A percentile compares a stretch with the other conserved stretches of the same genome.
Evolutionary conservation across 2,113 vertebrate genomes (phyloP).

Genomic region (Chelonoidis abingdonii): DNA sequence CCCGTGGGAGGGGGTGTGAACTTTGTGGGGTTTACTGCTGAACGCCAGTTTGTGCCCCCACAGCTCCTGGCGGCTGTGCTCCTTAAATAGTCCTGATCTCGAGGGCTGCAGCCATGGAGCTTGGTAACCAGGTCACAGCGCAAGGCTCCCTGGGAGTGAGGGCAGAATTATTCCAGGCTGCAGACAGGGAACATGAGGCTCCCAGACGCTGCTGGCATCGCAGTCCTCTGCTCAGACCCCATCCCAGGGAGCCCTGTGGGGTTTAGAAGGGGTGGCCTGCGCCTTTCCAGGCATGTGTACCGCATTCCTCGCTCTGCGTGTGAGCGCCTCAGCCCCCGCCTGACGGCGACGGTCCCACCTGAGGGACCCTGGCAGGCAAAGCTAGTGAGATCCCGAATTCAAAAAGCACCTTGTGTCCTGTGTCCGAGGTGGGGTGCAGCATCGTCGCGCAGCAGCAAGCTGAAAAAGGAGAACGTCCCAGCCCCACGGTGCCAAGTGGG

Average conservation of each 20-base stretch:
- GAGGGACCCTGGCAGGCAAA: neutral
- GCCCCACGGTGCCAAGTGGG: neutral
- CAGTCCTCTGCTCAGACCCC: neutral
- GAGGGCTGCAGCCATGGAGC: neutral
- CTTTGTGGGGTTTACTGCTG: neutral
- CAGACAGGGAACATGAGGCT: neutral
- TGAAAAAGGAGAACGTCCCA: neutral
- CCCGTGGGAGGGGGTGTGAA: neutral
- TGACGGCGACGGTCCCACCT: accelerated
- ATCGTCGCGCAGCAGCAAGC: neutral
- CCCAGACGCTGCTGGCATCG: neutral
- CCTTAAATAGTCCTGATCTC: neutral
- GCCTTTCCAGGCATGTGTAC: too few relatives aligned
- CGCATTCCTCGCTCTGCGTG: neutral
- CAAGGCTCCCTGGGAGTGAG: neutral
- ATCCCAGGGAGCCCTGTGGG: neutral
- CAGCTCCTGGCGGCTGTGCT: neutral
- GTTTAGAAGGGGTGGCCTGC: neutral
- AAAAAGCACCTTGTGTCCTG: neutral
- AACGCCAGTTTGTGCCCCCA: too few relatives aligned
- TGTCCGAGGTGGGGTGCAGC: neutral
- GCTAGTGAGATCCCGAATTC: neutral
- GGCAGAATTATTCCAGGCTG: neutral
- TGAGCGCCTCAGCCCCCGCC: neutral
- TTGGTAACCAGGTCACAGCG: neutral